Evolutionary conservation across 2,797 vertebrate genomes (phyloP), one percentile per base, ranked within the genome.

Genomic region (Crenuchus spilurus): DNA sequence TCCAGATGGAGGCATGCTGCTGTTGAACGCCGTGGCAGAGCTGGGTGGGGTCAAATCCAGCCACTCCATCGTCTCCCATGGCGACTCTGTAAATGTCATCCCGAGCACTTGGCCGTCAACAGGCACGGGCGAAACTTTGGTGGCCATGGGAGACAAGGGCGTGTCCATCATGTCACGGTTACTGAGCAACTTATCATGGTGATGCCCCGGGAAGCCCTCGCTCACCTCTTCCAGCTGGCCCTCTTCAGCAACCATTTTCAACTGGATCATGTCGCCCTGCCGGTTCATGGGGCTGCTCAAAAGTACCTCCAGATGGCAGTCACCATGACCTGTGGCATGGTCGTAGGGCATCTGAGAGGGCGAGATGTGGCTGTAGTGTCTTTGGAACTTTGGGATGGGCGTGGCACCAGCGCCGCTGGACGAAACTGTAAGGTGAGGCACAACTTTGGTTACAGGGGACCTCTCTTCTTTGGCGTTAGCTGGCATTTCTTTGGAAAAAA

Each of bases 51-150:
- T 97, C 79, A 99, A 94, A 84, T 99, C 98, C 86, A 98, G 84
- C 98, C 98, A 99, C 84, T 99, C 98, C 96, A 99, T 99, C 0
- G 94, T 96, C 83, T 99, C 98, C 97, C 97, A 98, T 0, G 97
- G 95, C 6, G 96, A 95, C 84, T 99, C 97, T 0, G 94, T 93
- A 86, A 98, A 99, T 41, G 94, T 92, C 90, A 99, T 90, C 74
- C 94, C 96, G 63, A 98, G 90, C 80, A 87, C 87, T 0, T 86
- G 88, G 83, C 91, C 82, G n/a, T 94, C 93, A 0, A 81, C 88
- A 0, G 95, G 76, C 16, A 86, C 91, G 0, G 93, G 84, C 3
- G 94, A 92, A 58, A 93, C 88, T 74, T 97, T 96, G 41, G 92
- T 89, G 72, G 93, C 89, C 86, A 95, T 89, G 0, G 95, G 94